A percentile compares a stretch with the other conserved stretches of the same genome.
Conservation (phyloP, 1,140 invertebrate genomes). For the Philotrypesis tridentata region DNA sequence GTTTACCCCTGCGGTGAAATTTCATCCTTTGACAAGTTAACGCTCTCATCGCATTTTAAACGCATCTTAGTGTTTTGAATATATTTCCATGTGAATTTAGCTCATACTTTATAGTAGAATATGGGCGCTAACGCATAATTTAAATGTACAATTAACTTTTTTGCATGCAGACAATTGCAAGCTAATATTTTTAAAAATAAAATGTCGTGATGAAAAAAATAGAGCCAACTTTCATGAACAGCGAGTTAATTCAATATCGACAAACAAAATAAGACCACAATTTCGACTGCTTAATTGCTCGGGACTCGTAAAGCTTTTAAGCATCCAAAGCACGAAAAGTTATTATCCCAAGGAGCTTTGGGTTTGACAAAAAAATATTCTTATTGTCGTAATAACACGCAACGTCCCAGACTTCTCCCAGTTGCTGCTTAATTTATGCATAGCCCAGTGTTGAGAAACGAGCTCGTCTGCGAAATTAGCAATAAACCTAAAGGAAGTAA, state of each 20-base stretch:
- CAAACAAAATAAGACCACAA: constrained; percentile 2
- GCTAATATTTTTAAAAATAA: no score
- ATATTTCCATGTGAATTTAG: not conserved
- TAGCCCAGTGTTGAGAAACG: constrained; percentile 45
- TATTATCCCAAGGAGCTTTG: constrained; percentile 41
- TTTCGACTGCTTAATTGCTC: not conserved
- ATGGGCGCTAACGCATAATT: no score
- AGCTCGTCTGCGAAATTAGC: constrained; percentile 47
- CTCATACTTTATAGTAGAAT: no score
- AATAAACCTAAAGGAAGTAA: constrained; percentile 49
- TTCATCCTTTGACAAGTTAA: constrained; percentile 3
- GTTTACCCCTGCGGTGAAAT: constrained; percentile 6
- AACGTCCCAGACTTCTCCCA: not conserved
- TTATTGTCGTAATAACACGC: constrained; percentile 46
- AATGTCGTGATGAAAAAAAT: no score
- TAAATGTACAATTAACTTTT: no score
- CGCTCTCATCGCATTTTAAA: constrained; percentile 6
- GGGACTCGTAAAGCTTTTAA: not conserved
- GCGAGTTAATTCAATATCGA: not conserved
- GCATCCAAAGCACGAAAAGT: constrained; percentile 48
- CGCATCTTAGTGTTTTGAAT: not conserved
- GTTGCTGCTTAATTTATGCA: constrained; percentile 47
- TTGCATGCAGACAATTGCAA: no score
- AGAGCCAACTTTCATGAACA: no score
- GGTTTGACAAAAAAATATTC: constrained; percentile 42